Base-by-base conservation (phyloP, 2,888 invertebrate species). In the Bugula neritina region DNA sequence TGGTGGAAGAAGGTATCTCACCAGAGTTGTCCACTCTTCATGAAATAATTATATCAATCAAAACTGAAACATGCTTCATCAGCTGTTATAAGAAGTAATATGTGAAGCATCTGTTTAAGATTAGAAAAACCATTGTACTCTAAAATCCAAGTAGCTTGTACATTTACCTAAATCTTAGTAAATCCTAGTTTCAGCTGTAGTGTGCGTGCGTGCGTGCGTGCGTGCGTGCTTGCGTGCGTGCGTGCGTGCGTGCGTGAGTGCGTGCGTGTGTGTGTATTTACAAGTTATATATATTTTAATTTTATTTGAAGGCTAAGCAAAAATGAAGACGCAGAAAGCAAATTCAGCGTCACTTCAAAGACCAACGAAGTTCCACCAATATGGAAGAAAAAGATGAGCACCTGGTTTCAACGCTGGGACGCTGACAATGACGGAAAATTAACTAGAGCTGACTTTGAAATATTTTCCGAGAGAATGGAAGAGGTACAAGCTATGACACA, bases 331-430 rank as follows among this genome's bases (percentile, higher is more conserved):
- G 63, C 63, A 13, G 63, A 63, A 5, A 63, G 63, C n/a, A 63
- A 27, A 31, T 3, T 63, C 2, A 29, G 29, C 13, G 34, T 31
- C 2, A 2, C 1, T 2, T 25, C 10, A n/a, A 63, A 31, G 10
- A 21, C 29, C 10, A n/a, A 63, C 13, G 63, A 63, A 31, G 31
- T 63, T 5, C 63, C 63, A 2, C 63, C 31, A 10, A 31, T 63
- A 29, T 63, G 63, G 63, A 27, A 34, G 27, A 63, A 63, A n/a
- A 63, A 63, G n/a, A 63, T 63, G 63, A 63, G 63, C 63, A 63
- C 63, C 10, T 63, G 63, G 63, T 63, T 63, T 34, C 63, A 63
- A 27, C 63, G 63, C 2, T 63, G 63, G 63, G 63, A 63, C 31
- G 63, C 63, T 63, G 63, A 63, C 31, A 27, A 27, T 31, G 63